Percentiles rank a stretch among this genome's conserved stretches.
phyloP scores from a whole-genome alignment of 2,113 vertebrate species.

The Epinephelus fuscoguttatus region DNA sequence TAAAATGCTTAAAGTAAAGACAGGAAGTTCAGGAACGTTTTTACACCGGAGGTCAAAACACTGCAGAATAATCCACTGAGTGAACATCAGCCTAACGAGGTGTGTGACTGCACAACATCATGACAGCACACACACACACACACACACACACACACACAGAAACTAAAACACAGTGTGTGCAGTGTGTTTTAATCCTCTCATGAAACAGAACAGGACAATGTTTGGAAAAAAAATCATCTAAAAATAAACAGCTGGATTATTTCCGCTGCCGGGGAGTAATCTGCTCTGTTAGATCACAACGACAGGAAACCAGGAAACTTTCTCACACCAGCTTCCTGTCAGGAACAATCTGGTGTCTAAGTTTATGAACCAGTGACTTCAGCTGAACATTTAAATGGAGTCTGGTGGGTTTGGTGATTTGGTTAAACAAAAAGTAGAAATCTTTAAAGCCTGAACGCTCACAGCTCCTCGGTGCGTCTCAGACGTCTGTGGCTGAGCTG shows the following conservation, averaged over 20 bases:
- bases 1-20: neutral
- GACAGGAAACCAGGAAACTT: conserved; percentile 17
- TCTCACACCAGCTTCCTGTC: neutral
- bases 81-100: neutral
- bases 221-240: neutral
- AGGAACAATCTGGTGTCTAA: too few species aligned
- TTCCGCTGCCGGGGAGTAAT: neutral
- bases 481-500: too few species aligned
- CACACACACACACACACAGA: neutral
- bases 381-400: too few species aligned
- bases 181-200: conserved; percentile 34
- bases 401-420: too few species aligned
- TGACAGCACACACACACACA: neutral
- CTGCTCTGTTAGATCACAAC: conserved; percentile 17
- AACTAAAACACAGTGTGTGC: neutral
- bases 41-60: neutral
- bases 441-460: too few species aligned
- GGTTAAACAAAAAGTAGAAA: too few species aligned
- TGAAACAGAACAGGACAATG: conserved; percentile 11
- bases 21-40: neutral
- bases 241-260: conserved; percentile 30
- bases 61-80: neutral
- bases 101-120: neutral
- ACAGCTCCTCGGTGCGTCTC: too few species aligned
- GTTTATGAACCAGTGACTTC: too few species aligned